Conservation (phyloP, 2,113 vertebrate species). For the Gopherus evgoodei region DNA sequence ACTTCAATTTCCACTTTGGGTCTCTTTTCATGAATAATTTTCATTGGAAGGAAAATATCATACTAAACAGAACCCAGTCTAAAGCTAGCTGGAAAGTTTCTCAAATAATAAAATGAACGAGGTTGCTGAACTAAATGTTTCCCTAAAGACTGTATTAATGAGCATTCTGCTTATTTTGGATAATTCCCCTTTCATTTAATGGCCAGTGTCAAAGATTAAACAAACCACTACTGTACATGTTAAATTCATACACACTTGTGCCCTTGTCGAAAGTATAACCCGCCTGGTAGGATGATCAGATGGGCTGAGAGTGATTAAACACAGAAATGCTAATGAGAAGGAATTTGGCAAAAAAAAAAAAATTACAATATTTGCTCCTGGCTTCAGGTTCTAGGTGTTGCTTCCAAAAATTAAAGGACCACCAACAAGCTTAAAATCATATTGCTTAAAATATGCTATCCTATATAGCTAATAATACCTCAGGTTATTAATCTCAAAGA, state of each 20-base stretch:
- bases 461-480: background rate
- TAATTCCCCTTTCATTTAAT: conserved; percentile 47
- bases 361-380: background rate
- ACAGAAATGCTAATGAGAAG: background rate
- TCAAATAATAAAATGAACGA: conserved; percentile 24
- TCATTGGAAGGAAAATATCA: conserved; percentile 26
- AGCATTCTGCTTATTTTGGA: background rate
- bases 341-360: background rate
- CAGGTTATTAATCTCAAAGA: background rate
- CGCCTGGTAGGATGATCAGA: background rate
- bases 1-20: background rate
- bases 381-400: background rate
- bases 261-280: background rate
- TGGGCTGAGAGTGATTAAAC: background rate
- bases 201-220: conserved; percentile 24
- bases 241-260: background rate
- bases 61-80: conserved; percentile 47
- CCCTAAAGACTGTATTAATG: conserved; percentile 29
- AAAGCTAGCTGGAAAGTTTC: conserved; percentile 39
- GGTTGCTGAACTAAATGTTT: conserved; percentile 40
- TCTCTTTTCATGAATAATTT: conserved; percentile 30
- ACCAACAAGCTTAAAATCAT: background rate
- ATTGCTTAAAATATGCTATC: background rate
- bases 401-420: background rate
- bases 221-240: background rate